Evolutionary conservation across 2,797 vertebrate species (phyloP).

Genomic region (Eremophila alpestris): DNA sequence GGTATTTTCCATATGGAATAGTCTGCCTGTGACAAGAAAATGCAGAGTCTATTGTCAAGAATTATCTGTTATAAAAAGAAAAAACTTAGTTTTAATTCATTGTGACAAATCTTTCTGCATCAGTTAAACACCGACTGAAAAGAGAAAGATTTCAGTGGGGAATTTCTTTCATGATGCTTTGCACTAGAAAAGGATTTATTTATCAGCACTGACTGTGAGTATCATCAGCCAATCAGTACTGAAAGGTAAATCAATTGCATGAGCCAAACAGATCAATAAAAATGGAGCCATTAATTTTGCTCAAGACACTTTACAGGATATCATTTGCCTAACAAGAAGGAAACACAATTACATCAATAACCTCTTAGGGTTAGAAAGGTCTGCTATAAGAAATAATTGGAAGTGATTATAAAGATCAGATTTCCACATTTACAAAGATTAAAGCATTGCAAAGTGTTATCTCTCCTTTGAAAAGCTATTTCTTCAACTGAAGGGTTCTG

Average conservation of each 20-base stretch:
- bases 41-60: background rate
- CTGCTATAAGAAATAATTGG: conserved; percentile 6
- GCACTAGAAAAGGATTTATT: background rate
- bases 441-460: background rate
- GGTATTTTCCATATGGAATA: background rate
- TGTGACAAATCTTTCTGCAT: conserved; percentile 3
- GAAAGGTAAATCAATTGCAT: conserved; percentile 3
- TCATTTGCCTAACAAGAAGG: conserved; percentile 49
- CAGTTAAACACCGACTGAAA: background rate
- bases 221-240: conserved; percentile 38
- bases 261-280: conserved; percentile 22
- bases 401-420: conserved; percentile 11
- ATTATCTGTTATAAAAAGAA: background rate
- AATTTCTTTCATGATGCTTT: background rate
- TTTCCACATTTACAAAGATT: background rate
- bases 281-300: conserved; percentile 41
- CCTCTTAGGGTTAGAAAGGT: background rate
- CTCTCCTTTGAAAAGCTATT: background rate
- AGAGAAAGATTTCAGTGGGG: background rate
- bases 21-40: background rate
- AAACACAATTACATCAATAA: conserved; percentile 14
- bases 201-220: background rate
- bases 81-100: background rate
- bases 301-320: background rate
- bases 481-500: background rate